These are phyloP conservation scores for Poeciliopsis presidionis DNA, from an alignment of 2,797 vertebrate genomes.

Conservation along the genomic window DNA sequence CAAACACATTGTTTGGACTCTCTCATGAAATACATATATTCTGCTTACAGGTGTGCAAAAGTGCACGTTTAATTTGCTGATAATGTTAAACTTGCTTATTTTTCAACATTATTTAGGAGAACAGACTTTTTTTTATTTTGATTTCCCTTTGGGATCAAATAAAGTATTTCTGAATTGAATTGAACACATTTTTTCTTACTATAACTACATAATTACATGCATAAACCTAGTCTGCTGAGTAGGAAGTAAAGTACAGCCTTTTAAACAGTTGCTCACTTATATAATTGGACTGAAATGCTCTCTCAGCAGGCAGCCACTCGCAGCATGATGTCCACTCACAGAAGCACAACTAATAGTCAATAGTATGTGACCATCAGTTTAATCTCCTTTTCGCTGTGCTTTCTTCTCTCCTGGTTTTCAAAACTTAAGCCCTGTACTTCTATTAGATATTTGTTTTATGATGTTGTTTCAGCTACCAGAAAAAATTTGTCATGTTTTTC, in stretches of 20 bases:
- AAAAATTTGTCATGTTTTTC: not conserved
- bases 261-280: constrained; percentile 34
- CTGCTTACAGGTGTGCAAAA: not conserved
- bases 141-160: no score
- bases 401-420: constrained; percentile 18
- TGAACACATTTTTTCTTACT: not conserved
- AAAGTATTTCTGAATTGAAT: no score
- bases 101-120: not conserved
- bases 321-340: constrained; percentile 49
- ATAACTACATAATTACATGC: not conserved
- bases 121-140: not conserved
- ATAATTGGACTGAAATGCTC: constrained; percentile 47
- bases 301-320: constrained; percentile 46
- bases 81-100: not conserved
- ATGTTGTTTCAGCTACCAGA: constrained; percentile 22
- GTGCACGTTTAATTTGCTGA: not conserved
- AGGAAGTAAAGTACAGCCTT: constrained; percentile 25
- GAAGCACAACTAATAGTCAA: constrained; percentile 50
- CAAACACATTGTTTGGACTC: constrained; percentile 21
- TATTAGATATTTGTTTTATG: constrained; percentile 16
- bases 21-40: not conserved
- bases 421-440: constrained; percentile 39
- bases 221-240: constrained; percentile 4
- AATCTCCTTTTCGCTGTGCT: constrained; percentile 58
- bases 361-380: constrained; percentile 45